Conservation (phyloP, 64 coral and sea anemone species). For the Orbicella faveolata region DNA sequence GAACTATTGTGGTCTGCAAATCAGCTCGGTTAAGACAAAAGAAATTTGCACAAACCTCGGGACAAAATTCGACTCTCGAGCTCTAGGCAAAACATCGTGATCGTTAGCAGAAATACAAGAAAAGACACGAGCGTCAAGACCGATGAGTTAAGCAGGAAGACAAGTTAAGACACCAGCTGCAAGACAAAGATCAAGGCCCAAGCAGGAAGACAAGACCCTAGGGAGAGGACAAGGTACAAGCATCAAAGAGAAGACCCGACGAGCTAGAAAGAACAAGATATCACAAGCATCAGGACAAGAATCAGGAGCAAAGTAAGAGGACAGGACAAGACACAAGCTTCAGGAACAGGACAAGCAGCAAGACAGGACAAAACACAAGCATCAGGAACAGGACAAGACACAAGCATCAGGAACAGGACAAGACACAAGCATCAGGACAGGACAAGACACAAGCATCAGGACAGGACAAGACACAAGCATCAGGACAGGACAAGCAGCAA, state of each 20-base stretch:
- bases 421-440: neutral
- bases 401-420: neutral
- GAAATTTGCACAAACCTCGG: too few species aligned
- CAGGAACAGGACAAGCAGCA: neutral
- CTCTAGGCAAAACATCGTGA: too few species aligned
- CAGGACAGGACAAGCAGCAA: neutral
- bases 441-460: neutral
- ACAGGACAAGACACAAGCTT: neutral
- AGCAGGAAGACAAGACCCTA: neutral
- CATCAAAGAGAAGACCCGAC: too few species aligned
- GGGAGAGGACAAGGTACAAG: neutral
- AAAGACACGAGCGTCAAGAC: neutral
- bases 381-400: slow-evolving; percentile 7
- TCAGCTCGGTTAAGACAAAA: too few species aligned
- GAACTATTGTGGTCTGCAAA: too few species aligned
- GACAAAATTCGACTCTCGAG: too few species aligned
- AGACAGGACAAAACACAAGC: neutral
- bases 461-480: neutral
- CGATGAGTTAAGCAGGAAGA: neutral
- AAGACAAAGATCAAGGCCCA: neutral
- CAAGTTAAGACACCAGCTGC: neutral
- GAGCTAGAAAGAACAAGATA: too few species aligned
- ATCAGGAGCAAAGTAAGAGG: neutral
- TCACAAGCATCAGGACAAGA: neutral
- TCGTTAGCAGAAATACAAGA: too few species aligned